Base-by-base conservation (phyloP, 2,113 vertebrate genomes). In the Acanthisitta chloris region DNA sequence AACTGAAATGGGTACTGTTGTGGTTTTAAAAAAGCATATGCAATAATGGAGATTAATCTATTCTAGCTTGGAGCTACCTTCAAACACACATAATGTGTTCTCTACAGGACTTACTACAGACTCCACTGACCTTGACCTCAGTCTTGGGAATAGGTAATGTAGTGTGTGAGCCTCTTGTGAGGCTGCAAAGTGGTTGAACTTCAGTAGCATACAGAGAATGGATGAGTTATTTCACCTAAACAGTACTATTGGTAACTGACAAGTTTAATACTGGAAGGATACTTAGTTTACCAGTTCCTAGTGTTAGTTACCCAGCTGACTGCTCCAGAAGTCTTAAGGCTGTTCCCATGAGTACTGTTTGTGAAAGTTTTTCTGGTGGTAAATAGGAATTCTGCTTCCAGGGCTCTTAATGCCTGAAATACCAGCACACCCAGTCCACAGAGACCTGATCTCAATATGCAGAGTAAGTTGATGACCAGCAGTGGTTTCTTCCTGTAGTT, bases 401-500 rank as follows among this genome's bases (percentile, higher is more conserved):
- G 84, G 48, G 72, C 89, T 95, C 90, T 93, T 95, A 92, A 82
- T 97, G 94, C 95, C 83, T 97, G 94, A 97, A 97, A 98, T 97
- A 95, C 95, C 94, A 96, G 92, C 91, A 97, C 97, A 25, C 97
- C 97, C 97, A 95, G 83, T 97, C 97, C 91, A 54, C 48, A 89
- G 97, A 96, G 97, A 96, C 74, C 70, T 94, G 95, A 94, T 94
- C 93, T 97, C 96, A 94, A 34, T 78, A 73, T 71, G 85, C 92
- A 83, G 76, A 92, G 2, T 51, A 81, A 92, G 23, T 31, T 96
- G 89, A 87, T 88, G 94, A 92, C 94, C 72, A 94, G 59, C 93
- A 91, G 96, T 97, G 96, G 90, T 95, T 97, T 98, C 94, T 98
- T 97, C 84, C 95, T 97, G 96, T 77, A 94, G 36, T 92, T 98